phyloP scores from a whole-genome alignment of 2,113 vertebrate species.

The Xiphias gladius region DNA sequence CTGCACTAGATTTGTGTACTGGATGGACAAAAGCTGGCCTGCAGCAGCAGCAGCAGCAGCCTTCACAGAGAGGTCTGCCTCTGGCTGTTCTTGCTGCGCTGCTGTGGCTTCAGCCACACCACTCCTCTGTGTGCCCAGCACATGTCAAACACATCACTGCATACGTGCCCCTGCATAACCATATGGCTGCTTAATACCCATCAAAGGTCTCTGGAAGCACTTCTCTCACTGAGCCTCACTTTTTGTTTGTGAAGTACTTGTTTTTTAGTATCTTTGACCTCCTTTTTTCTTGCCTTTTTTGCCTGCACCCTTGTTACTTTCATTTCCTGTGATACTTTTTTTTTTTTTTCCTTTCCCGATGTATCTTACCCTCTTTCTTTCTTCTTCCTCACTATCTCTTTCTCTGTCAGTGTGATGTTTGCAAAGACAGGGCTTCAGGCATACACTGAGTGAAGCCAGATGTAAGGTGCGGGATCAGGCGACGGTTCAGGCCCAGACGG shows the following conservation, averaged over 20 bases:
- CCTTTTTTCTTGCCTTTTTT: neutral
- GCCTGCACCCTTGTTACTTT: constrained; percentile 9
- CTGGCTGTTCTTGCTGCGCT: constrained; percentile 65
- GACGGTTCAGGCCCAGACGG: constrained; percentile 9
- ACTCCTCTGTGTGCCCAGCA: constrained; percentile 70
- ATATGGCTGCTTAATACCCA: constrained; percentile 71
- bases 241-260: constrained; percentile 27
- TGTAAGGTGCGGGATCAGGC: constrained; percentile 55
- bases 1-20: constrained; percentile 22
- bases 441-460: constrained; percentile 60
- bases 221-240: constrained; percentile 37
- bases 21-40: constrained; percentile 20
- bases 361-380: constrained; percentile 3
- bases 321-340: neutral
- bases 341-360: neutral
- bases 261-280: neutral
- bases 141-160: constrained; percentile 76
- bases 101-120: constrained; percentile 58
- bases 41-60: constrained; percentile 45
- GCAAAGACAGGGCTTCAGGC: constrained; percentile 51
- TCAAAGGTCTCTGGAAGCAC: constrained; percentile 62
- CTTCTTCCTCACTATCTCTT: constrained; percentile 4
- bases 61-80: constrained; percentile 62
- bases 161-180: constrained; percentile 72
- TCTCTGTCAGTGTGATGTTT: constrained; percentile 36